A percentile compares a stretch with the other conserved stretches of the same genome.
phyloP scores from a whole-genome alignment of 1,140 invertebrate genomes.

The Spodoptera frugiperda region DNA sequence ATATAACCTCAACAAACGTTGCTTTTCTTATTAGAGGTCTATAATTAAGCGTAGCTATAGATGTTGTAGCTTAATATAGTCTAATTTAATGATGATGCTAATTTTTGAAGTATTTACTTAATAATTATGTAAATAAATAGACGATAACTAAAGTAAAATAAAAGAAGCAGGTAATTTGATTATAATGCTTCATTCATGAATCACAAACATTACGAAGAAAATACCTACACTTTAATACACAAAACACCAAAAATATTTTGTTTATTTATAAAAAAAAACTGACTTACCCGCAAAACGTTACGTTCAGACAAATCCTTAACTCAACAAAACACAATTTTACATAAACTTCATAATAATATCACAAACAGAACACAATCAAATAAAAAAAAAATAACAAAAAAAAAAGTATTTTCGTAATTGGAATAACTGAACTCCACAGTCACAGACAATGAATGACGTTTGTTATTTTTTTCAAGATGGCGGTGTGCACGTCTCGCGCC shows the following conservation, averaged over 20 bases:
- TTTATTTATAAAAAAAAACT: no score
- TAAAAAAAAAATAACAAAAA: background rate
- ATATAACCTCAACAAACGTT: no score
- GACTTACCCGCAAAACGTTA: constrained; percentile 23
- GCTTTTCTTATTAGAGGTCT: no score
- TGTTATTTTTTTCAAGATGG: constrained; percentile 59
- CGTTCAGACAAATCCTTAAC: constrained; percentile 23
- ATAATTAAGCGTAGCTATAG: no score
- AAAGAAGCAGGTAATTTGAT: no score
- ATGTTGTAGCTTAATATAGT: no score
- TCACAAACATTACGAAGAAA: no score
- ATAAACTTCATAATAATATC: background rate
- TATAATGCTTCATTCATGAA: no score
- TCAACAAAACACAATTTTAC: background rate
- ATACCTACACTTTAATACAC: background rate
- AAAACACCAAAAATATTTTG: background rate
- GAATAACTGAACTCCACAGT: constrained; percentile 7
- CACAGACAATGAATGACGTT: constrained; percentile 19
- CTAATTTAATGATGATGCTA: no score
- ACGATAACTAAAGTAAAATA: no score
- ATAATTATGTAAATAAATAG: no score
- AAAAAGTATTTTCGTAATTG: constrained; percentile 7
- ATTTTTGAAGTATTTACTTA: no score
- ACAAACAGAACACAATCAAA: constrained; percentile 10
- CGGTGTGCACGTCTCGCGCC: constrained; percentile 64